These are phyloP conservation scores for Drosophila subpulchrella DNA, from an alignment of 1,140 invertebrate species.

Conservation along the genomic window DNA sequence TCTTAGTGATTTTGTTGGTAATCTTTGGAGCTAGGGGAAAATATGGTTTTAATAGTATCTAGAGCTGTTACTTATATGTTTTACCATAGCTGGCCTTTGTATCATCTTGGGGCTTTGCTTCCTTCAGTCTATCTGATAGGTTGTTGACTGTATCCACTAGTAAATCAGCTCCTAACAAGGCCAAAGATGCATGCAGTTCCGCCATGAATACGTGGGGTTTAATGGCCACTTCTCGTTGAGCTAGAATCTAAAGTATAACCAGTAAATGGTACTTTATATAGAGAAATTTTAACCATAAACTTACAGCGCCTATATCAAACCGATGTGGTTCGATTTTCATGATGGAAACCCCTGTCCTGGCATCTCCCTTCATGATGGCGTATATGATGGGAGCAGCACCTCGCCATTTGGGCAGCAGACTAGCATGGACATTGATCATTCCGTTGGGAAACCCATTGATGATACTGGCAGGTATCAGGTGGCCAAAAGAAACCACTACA, in stretches of 20 bases:
- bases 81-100: slow-evolving; percentile 89
- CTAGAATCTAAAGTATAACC: slow-evolving; percentile 87
- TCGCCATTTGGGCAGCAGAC: slow-evolving; percentile 95
- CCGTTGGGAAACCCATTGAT: slow-evolving; percentile 90
- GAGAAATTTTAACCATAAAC: neutral
- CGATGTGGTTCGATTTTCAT: slow-evolving; percentile 94
- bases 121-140: slow-evolving; percentile 87
- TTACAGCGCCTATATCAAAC: slow-evolving; percentile 92
- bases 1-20: slow-evolving; percentile 86
- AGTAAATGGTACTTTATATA: neutral
- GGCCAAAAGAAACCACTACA: slow-evolving; percentile 90
- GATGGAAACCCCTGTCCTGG: slow-evolving; percentile 92
- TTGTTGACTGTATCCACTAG: slow-evolving; percentile 88
- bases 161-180: slow-evolving; percentile 89
- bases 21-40: slow-evolving; percentile 89
- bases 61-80: slow-evolving; percentile 4
- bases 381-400: slow-evolving; percentile 88
- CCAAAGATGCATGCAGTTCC: slow-evolving; percentile 88
- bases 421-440: slow-evolving; percentile 96
- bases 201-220: slow-evolving; percentile 87
- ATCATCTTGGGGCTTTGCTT: slow-evolving; percentile 87
- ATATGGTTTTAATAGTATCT: slow-evolving; percentile 1
- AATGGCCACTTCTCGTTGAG: slow-evolving; percentile 88
- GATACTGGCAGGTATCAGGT: slow-evolving; percentile 88
- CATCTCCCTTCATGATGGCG: slow-evolving; percentile 91